Base-by-base conservation (phyloP, 2,797 vertebrate species). In the Pangasius djambal region DNA sequence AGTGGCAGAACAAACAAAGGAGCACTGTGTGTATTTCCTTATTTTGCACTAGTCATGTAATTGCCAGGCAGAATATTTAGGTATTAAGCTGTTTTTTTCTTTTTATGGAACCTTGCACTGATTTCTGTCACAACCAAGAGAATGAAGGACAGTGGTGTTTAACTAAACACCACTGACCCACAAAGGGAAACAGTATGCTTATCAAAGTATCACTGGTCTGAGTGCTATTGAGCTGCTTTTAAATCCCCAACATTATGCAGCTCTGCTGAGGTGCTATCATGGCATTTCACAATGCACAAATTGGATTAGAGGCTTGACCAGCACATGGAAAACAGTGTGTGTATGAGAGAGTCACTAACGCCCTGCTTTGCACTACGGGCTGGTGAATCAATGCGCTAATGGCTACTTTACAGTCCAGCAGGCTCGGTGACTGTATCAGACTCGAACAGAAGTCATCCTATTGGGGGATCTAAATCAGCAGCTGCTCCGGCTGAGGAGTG, bases 381-480 rank as follows among this genome's bases (percentile, higher is more conserved):
- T 89, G 59, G 91, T 89, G 93, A 93, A 92, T 93, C 92, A 86
- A 92, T 93, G 90, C 85, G 86, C 87, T 92, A 88, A 93, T 83
- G 90, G 89, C 88, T 92, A 90, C 90, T 96, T 96, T 94, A 94
- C 90, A 91, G 92, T 92, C 75, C 79, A 87, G 75, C 81, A 86
- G 77, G 85, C 85, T 70, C 77, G 72, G 88, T 91, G 88, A 85
- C 78, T 92, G 91, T 93, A 95, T 96, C 95, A 94, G 92, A 82
- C 87, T 52, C 75, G 74, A 93, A 92, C 95, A 96, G 94, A 94
- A 93, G 93, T 93, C 85, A 90, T 90, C 91, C 91, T 90, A 90
- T 87, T 91, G 89, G 93, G 90, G 93, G 92, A 93, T 94, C 92
- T 93, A 94, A 94, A 94, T 95, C 92, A 95, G 92, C 94, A 94